phyloP scores from a whole-genome alignment of 2,888 invertebrate species.

The Torymus texanus region DNA sequence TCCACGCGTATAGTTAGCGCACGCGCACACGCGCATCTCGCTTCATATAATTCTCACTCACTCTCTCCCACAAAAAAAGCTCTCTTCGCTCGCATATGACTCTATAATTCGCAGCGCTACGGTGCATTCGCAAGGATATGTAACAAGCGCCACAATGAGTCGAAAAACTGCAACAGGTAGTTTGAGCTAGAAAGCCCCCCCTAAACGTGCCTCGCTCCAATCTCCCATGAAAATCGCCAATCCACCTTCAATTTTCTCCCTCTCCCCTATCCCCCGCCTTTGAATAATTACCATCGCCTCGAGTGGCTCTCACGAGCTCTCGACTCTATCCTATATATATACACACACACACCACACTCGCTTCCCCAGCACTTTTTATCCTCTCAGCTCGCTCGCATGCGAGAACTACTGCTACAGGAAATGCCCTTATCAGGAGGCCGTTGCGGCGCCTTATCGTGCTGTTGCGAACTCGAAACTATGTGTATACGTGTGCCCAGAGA shows the following conservation, averaged over 20 bases:
- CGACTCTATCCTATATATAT: not conserved
- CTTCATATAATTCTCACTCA: too few species aligned
- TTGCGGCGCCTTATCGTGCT: not conserved
- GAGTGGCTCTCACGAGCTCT: conserved; percentile 5
- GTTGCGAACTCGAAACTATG: not conserved
- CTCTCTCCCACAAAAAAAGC: too few species aligned
- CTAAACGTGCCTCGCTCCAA: not conserved
- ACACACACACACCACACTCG: too few species aligned
- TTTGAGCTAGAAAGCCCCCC: conserved; percentile 5
- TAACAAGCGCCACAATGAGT: too few species aligned
- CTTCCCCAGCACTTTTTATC: too few species aligned
- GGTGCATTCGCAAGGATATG: too few species aligned
- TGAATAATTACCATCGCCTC: conserved; percentile 14
- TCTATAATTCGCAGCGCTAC: too few species aligned
- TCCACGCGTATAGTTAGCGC: too few species aligned
- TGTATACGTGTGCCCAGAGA: not conserved
- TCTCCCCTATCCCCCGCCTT: not conserved
- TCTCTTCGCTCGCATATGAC: too few species aligned
- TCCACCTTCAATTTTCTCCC: not conserved
- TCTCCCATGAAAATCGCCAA: conserved; percentile 2
- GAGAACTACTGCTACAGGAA: not conserved
- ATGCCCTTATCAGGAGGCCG: not conserved
- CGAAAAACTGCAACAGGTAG: not conserved
- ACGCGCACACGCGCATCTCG: too few species aligned
- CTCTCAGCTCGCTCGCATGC: not conserved